Percentiles rank a stretch among this genome's conserved stretches.
These are phyloP conservation scores for Anser brachyrhynchus DNA, from an alignment of 2,113 vertebrate species.

Conservation along the genomic window DNA sequence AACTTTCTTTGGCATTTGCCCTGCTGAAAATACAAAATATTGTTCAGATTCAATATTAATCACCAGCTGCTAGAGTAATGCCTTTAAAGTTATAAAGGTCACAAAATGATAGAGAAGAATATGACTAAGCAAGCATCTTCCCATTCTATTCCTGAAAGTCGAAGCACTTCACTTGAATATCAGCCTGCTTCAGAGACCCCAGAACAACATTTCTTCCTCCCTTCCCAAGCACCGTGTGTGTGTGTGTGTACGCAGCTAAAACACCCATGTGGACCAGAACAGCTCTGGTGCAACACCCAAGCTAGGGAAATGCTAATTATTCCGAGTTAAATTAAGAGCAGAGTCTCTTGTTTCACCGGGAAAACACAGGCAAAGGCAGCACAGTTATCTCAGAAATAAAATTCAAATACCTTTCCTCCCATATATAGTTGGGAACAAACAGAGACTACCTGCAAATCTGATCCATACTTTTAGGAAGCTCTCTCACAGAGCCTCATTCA, in stretches of 20 bases:
- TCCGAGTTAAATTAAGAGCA: neutral
- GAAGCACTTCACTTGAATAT: neutral
- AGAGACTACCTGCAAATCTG: neutral
- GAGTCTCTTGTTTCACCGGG: neutral
- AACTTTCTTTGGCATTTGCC: conserved; percentile 51
- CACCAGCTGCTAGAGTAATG: neutral
- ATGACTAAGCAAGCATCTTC: neutral
- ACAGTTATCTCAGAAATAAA: neutral
- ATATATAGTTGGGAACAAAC: neutral
- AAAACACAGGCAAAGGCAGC: neutral
- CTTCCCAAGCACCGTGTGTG: neutral
- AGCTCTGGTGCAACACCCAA: neutral
- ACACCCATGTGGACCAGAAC: neutral
- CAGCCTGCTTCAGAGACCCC: neutral
- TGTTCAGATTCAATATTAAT: neutral
- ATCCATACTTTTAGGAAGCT: neutral
- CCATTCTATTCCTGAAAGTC: neutral
- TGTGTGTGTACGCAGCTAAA: neutral
- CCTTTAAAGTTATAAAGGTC: neutral
- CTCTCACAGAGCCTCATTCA: neutral
- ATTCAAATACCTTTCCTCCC: neutral
- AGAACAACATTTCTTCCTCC: neutral
- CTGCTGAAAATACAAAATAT: conserved; percentile 44
- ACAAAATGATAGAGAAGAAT: neutral
- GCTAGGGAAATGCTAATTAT: neutral